Percentiles rank a stretch among this genome's conserved stretches.
These are phyloP conservation scores for Bathynomus jamesi DNA, from an alignment of 1,140 invertebrate genomes.

Conservation along the genomic window DNA sequence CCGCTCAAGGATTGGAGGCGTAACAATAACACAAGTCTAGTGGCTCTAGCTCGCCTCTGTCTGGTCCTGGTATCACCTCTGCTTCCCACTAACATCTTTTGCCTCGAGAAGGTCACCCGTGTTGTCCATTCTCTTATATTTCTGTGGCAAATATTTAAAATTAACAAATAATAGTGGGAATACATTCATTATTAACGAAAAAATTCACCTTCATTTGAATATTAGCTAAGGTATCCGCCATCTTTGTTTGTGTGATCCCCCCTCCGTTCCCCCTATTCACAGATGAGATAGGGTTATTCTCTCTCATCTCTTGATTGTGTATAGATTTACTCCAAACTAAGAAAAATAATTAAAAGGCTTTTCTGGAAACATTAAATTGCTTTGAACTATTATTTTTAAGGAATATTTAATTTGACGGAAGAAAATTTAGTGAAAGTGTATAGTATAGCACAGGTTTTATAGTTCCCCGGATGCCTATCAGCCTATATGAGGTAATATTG, in stretches of 20 bases:
- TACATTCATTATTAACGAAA: neutral
- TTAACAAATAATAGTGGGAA: neutral
- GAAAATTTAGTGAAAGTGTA: neutral
- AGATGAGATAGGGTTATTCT: neutral
- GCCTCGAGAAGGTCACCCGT: constrained; percentile 29
- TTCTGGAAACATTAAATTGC: neutral
- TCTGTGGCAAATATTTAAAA: constrained; percentile 4
- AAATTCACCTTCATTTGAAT: neutral
- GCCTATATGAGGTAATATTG: neutral
- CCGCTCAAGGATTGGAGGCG: constrained; percentile 38
- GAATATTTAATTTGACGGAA: neutral
- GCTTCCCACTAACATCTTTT: constrained; percentile 24
- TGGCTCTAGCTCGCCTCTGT: constrained; percentile 14
- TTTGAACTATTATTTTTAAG: neutral
- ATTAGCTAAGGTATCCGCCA: neutral
- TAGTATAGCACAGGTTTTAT: neutral
- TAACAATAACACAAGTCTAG: constrained; percentile 37
- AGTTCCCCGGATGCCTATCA: neutral
- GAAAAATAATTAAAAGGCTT: neutral
- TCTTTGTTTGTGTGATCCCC: neutral
- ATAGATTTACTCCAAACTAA: neutral
- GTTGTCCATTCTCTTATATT: constrained; percentile 28
- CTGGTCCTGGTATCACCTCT: constrained; percentile 19
- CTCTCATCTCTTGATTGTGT: neutral
- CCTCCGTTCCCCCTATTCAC: neutral